Evolutionary conservation across 2,113 vertebrate species (phyloP), one percentile per base, ranked within the genome.

Genomic region (Corynorhinus townsendii): DNA sequence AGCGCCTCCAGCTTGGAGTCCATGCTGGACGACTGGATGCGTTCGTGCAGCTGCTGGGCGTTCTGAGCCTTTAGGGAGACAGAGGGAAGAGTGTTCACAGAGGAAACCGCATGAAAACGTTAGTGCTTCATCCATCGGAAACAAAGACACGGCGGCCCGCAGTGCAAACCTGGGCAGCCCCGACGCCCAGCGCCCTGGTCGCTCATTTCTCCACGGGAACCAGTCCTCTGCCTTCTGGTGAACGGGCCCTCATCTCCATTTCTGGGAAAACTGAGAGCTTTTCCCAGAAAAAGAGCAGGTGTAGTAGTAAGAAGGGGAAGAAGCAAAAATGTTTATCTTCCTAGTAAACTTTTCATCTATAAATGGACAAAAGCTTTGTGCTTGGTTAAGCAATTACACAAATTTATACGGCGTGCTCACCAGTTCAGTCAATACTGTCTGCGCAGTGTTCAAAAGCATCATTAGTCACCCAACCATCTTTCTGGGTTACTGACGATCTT

Each of bases 21-120:
- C 99, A 99, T 99, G 96, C 99, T 99, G 24, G 99, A 99, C 2
- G 99, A 99, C 96, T 99, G 99, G 98, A 99, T 99, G 71, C 99
- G 98, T 79, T 99, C 99, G 4, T 99, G 99, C 43, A 99, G 99
- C 98, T 99, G 99, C 95, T 98, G 96, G 9, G 99, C 99, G 3
- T 98, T 99, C 96, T 99, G 99, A 95, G 99, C 98, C 99, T 99
- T 99, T 71, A 1, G 33, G 33, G 16, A 6, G 14, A 64, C 64
- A 95, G 52, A 73, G 49, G 2, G 72, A 68, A 79, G 20, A 69
- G 24, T 52, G 35, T 96, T 94, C 87, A 96, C 26, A 54, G n/a
- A 12, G 28, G 73, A 59, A 95, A 79, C 5, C 15, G 59, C n/a
- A 45, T 19, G 3, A 10, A 45, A 75, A 86, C n/a, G 49, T 5